Conservation (phyloP, 2,113 vertebrate genomes). For the Pangasianodon gigas region DNA sequence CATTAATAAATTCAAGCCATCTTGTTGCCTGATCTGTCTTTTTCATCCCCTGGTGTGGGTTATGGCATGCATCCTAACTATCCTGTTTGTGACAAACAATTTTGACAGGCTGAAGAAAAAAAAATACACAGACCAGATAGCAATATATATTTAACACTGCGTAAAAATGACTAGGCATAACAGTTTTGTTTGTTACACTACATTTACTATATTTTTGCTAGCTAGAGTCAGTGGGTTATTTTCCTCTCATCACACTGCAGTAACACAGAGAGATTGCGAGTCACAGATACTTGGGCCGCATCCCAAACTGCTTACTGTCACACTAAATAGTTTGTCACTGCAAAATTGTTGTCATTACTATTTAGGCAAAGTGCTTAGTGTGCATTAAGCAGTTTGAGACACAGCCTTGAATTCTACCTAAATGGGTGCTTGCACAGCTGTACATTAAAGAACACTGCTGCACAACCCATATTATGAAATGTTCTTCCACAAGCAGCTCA, state of each 20-base stretch:
- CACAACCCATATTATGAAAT: not conserved
- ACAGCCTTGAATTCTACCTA: not conserved
- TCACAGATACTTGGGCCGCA: not conserved
- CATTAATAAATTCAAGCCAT: not conserved
- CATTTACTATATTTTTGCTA: not conserved
- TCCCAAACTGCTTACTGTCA: not conserved
- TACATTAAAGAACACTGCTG: not conserved
- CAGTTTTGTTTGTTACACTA: not conserved
- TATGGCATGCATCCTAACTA: not conserved
- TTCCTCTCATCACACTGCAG: not conserved
- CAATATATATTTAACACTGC: not conserved
- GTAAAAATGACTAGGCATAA: not conserved
- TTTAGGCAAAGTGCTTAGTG: not conserved
- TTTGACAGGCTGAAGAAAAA: not conserved
- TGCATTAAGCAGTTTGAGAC: not conserved
- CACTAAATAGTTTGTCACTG: not conserved
- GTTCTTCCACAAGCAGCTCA: not conserved
- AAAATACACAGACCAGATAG: not conserved
- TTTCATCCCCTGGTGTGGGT: not conserved
- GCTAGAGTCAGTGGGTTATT: not conserved
- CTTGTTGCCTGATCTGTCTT: not conserved
- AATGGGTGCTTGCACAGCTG: not conserved
- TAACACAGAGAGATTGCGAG: not conserved
- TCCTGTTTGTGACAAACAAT: not conserved
- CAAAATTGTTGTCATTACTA: not conserved